phyloP scores from a whole-genome alignment of 2,113 vertebrate genomes.

The Hippopotamus amphibius region DNA sequence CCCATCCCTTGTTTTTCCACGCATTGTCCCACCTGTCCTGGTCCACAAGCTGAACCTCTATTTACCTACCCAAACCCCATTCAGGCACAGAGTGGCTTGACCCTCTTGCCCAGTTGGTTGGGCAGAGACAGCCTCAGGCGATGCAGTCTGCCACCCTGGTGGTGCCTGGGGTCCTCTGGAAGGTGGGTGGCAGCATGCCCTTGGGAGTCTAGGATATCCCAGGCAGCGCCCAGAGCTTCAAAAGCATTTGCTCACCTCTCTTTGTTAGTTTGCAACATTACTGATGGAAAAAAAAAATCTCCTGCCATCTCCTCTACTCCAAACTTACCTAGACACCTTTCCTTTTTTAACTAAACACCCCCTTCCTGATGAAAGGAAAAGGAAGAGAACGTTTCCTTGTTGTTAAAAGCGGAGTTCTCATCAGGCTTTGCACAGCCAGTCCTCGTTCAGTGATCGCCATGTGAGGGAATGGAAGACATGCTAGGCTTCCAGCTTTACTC shows the following conservation, averaged over 20 bases:
- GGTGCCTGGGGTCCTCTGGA: neutral
- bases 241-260: neutral
- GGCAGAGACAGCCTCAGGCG: fast-evolving
- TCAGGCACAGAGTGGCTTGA: neutral
- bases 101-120: neutral
- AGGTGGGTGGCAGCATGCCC: neutral
- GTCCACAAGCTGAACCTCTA: neutral
- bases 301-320: neutral
- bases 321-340: neutral
- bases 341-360: neutral
- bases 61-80: neutral
- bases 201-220: fast-evolving
- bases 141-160: too few relatives aligned
- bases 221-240: too few relatives aligned
- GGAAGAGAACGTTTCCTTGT: too few relatives aligned
- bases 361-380: neutral
- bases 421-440: fast-evolving
- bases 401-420: neutral
- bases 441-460: fast-evolving
- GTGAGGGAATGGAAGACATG: fast-evolving
- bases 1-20: fast-evolving
- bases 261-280: neutral
- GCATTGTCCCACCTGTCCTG: neutral
- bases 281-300: too few relatives aligned
- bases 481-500: neutral